Evolutionary conservation across 2,888 invertebrate genomes (phyloP), one percentile per base, ranked within the genome.

Genomic region (Pterostichus madidus): DNA sequence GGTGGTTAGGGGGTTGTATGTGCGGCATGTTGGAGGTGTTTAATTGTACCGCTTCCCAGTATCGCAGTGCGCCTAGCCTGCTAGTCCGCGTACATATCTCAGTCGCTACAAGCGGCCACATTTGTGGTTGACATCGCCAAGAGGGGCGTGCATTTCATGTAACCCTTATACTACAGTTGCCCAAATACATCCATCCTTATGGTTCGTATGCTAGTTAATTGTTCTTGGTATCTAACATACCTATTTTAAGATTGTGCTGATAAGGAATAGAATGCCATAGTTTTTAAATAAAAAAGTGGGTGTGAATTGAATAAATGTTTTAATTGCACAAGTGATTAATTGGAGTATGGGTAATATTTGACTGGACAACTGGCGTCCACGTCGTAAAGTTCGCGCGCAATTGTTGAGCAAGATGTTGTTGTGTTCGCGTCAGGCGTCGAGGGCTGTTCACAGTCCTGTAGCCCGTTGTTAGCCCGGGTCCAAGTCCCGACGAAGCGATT

Each of bases 111-210:
- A 83, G 77, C 83, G 77, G 77, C 15, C 83, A 83, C 83, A 83
- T 83, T 83, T 83, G 83, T 52, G 83, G 83, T 68, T 83, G 83
- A 83, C 83, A 83, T 83, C 77, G 77, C 77, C 64, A 68, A 83
- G 83, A 83, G 83, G 83, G 77, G 77, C 82, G 82, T 82, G 77
- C 64, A 46, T 52, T 49, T 39, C 76, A 83, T 83, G 83, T 83
- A 64, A 77, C 83, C 83, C 83, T 77, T 77, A 77, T 83, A 52
- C 24, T 83, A 76, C 83, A 83, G 46, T 77, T 52, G 39, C 31
- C 68, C 77, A 77, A 15, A 10, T 39, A 39, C 24, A 24, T 24
- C 3, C 24, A 24, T 24, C 24, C 24, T 24, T 24, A 24, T 3
- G 24, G 24, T 24, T 24, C 1, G 2, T 24, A 24, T 3, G 24